Evolutionary conservation across 2,113 vertebrate species (phyloP).

Genomic region (Leuciscus idus): DNA sequence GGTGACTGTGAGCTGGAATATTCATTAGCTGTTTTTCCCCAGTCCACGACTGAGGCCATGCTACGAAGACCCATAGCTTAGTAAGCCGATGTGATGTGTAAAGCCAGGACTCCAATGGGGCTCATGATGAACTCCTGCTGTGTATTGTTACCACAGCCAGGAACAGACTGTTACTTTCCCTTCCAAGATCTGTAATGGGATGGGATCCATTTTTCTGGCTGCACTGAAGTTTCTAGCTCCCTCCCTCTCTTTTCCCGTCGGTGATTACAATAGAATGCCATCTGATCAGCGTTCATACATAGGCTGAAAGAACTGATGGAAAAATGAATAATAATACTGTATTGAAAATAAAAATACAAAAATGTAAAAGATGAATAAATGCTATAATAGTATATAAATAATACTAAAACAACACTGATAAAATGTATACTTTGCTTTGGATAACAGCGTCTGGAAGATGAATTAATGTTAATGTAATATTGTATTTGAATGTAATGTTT

Average conservation of each 20-base stretch:
- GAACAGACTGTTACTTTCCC: conserved; percentile 28
- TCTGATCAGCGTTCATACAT: conserved; percentile 3
- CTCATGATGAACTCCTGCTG: background rate
- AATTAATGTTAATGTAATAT: no score
- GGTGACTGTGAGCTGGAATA: conserved; percentile 14
- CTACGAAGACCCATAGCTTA: background rate
- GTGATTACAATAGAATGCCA: background rate
- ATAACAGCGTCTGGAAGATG: no score
- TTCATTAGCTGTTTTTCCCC: conserved; percentile 17
- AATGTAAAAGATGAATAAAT: no score
- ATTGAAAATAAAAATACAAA: no score
- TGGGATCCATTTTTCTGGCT: conserved; percentile 4
- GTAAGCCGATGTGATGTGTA: background rate
- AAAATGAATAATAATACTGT: background rate
- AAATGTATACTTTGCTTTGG: no score
- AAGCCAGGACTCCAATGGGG: background rate
- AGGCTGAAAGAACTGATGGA: background rate
- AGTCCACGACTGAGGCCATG: background rate
- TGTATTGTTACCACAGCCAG: conserved; percentile 1
- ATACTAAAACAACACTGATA: no score
- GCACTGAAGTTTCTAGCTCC: background rate
- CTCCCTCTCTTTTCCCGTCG: background rate
- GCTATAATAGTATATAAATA: no score
- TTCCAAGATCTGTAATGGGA: conserved; percentile 24
- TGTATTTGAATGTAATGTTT: no score